These are phyloP conservation scores for Hetaerina americana DNA, from an alignment of 1,140 invertebrate species.

Conservation along the genomic window DNA sequence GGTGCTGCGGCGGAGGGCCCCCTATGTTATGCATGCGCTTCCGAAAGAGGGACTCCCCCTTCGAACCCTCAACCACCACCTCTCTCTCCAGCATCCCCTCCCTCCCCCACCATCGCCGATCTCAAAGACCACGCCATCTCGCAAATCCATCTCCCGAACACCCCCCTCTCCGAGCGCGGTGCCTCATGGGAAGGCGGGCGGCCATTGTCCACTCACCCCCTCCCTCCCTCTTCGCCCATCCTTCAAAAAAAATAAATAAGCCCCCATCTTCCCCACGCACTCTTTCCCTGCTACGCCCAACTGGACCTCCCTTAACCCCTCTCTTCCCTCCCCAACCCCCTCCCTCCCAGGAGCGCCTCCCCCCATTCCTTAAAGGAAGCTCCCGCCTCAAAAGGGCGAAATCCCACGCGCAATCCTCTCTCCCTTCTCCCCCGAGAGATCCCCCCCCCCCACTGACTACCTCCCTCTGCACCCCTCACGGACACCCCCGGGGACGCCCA, in stretches of 20 bases:
- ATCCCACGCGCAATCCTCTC: no score
- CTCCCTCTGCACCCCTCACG: no score
- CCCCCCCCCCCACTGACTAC: no score
- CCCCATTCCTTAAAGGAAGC: no score
- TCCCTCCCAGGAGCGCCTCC: no score
- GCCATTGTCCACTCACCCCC: neutral
- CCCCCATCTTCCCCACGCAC: neutral
- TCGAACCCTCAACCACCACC: neutral
- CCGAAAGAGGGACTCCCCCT: neutral
- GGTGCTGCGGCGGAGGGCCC: neutral
- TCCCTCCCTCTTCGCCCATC: neutral
- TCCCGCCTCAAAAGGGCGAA: no score
- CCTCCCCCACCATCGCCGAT: no score
- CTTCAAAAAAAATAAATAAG: neutral
- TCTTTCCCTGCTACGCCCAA: no score
- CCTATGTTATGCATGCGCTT: neutral
- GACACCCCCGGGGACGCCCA: no score
- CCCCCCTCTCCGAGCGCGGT: neutral
- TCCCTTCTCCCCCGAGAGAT: no score
- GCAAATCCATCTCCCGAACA: neutral
- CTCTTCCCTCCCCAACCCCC: no score
- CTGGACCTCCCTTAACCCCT: no score
- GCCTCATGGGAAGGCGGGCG: neutral
- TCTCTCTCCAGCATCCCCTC: neutral
- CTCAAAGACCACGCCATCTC: neutral